Conservation (phyloP, 2,888 invertebrate species). For the Hartigia nigra region DNA sequence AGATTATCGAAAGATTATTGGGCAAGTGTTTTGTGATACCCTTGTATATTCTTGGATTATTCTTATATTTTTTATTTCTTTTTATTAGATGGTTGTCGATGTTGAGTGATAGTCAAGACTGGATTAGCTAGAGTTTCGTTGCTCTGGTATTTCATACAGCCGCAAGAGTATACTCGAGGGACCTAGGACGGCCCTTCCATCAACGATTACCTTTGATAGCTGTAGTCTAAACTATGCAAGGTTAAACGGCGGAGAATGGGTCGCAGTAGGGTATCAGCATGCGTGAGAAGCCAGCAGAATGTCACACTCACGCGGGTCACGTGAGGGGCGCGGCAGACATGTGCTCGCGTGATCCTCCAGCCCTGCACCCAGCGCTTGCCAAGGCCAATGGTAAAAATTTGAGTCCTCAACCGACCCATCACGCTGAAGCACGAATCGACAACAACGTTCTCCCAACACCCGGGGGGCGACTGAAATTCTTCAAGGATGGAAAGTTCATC, state of each 20-base stretch:
- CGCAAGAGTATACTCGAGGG: not conserved
- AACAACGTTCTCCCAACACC: slow-evolving; percentile 63
- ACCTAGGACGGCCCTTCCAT: not conserved
- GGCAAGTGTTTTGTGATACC: not conserved
- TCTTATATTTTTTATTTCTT: not conserved
- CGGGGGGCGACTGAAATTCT: slow-evolving; percentile 84
- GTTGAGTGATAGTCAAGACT: not conserved
- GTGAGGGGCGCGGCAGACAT: slow-evolving; percentile 64
- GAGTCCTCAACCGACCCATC: slow-evolving; percentile 54
- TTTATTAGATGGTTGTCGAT: not conserved
- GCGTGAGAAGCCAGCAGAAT: slow-evolving; percentile 65
- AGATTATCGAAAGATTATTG: not conserved
- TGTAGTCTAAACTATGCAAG: slow-evolving; percentile 65
- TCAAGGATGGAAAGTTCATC: slow-evolving; percentile 92
- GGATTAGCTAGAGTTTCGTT: not conserved
- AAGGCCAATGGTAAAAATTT: slow-evolving; percentile 64
- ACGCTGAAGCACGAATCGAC: slow-evolving; percentile 59
- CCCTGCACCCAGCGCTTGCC: slow-evolving; percentile 60
- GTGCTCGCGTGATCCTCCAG: slow-evolving; percentile 64
- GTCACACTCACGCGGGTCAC: slow-evolving; percentile 64
- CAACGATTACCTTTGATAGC: slow-evolving; percentile 9
- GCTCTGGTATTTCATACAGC: not conserved
- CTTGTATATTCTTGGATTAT: not conserved
- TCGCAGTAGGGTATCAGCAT: slow-evolving; percentile 60
- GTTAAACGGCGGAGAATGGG: slow-evolving; percentile 57